phyloP scores from a whole-genome alignment of 2,113 vertebrate genomes.

The Antechinus flavipes region DNA sequence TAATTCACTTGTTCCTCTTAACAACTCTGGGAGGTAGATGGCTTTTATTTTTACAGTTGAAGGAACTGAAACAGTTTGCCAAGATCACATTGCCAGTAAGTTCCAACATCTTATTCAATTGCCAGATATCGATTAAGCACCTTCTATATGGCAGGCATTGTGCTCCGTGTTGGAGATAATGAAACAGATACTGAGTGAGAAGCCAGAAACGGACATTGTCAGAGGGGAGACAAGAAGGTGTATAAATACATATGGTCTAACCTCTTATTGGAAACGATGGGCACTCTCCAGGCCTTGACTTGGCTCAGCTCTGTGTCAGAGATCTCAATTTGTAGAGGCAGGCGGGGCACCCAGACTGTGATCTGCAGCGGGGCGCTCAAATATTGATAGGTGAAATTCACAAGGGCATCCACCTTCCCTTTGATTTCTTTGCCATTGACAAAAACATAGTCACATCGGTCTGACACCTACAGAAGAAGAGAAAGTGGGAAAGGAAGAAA shows the following conservation, averaged over 20 bases:
- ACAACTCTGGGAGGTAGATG: not conserved
- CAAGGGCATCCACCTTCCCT: constrained; percentile 89
- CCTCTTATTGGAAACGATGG: constrained; percentile 90
- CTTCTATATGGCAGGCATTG: not conserved
- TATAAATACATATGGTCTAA: constrained; percentile 66
- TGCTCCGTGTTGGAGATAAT: too few relatives aligned
- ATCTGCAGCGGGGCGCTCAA: constrained; percentile 91
- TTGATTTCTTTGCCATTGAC: constrained; percentile 98
- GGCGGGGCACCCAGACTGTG: constrained; percentile 95
- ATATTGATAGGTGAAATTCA: constrained; percentile 96
- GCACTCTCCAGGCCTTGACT: constrained; percentile 96
- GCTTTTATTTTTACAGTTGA: not conserved
- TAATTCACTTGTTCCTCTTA: not conserved
- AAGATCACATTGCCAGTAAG: not conserved
- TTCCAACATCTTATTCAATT: not conserved
- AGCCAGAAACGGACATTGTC: fast-evolving
- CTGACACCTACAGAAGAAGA: constrained; percentile 89
- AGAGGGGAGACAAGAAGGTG: not conserved
- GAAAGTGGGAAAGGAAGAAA: not conserved
- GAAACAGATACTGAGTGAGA: not conserved
- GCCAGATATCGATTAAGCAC: not conserved
- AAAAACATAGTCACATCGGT: constrained; percentile 95
- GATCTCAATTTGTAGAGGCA: constrained; percentile 97
- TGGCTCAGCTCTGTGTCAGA: constrained; percentile 97
- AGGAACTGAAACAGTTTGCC: not conserved